A percentile compares a stretch with the other conserved stretches of the same genome.
Conservation (phyloP, 2,888 invertebrate genomes). For the Drosophila maculinotata region DNA sequence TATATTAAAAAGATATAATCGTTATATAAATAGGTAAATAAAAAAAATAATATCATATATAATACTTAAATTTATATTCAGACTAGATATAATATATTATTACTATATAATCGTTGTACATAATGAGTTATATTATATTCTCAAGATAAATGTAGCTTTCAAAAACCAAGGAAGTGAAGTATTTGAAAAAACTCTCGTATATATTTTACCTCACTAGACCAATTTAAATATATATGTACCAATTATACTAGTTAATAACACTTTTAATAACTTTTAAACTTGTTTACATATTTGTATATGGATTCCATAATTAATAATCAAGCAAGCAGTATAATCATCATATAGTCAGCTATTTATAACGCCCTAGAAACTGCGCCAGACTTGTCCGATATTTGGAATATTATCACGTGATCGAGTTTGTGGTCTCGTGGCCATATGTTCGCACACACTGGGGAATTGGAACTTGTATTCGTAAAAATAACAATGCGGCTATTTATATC, state of each 20-base stretch:
- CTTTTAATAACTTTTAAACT: conserved; percentile 11
- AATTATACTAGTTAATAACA: conserved; percentile 9
- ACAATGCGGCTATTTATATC: conserved; percentile 52
- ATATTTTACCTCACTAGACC: background rate
- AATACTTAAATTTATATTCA: background rate
- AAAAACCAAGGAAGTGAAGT: background rate
- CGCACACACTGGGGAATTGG: conserved; percentile 40
- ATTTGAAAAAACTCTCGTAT: background rate
- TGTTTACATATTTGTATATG: conserved; percentile 20
- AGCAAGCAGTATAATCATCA: background rate
- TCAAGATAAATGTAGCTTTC: background rate
- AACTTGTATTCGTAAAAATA: conserved; percentile 39
- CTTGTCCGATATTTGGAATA: conserved; percentile 8
- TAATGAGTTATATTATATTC: background rate
- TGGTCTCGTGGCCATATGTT: conserved; percentile 69
- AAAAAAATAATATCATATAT: no score
- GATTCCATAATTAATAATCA: background rate
- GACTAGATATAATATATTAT: background rate
- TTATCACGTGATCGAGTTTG: conserved; percentile 40
- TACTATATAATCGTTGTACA: background rate
- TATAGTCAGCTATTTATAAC: conserved; percentile 36
- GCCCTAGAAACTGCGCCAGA: conserved; percentile 9
- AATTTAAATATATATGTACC: conserved; percentile 11
- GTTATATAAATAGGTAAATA: background rate
- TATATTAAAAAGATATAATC: background rate